phyloP scores from a whole-genome alignment of 2,888 invertebrate species.

The Watsonalla binaria region DNA sequence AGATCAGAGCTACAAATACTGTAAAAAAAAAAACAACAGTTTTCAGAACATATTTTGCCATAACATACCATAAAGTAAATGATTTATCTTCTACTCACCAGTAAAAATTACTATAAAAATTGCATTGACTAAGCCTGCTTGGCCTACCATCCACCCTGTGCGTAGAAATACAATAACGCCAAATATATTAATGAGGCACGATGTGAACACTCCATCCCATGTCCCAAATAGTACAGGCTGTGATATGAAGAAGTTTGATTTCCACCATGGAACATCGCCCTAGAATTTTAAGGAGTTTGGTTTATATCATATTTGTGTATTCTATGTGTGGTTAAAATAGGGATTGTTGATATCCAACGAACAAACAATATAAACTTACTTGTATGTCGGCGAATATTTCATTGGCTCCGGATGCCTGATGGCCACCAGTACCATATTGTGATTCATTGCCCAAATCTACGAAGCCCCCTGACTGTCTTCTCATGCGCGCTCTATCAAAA shows the following conservation, averaged over 20 bases:
- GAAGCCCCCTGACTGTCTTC: conserved; percentile 85
- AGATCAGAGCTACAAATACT: conserved; percentile 93
- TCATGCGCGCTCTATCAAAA: conserved; percentile 73
- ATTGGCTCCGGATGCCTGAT: conserved; percentile 91
- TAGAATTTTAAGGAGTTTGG: conserved; percentile 39
- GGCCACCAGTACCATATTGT: conserved; percentile 88
- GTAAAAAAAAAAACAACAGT: conserved; percentile 42
- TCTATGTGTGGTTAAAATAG: too few species aligned
- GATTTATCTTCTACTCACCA: conserved; percentile 63
- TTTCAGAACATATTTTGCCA: neutral
- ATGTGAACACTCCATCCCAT: conserved; percentile 99
- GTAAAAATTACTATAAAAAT: conserved; percentile 89
- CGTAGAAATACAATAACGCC: conserved; percentile 98
- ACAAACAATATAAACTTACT: conserved; percentile 63
- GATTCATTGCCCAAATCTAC: conserved; percentile 87
- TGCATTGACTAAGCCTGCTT: conserved; percentile 90
- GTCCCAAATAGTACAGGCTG: conserved; percentile 97
- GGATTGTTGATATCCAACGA: too few species aligned
- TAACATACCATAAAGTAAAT: neutral
- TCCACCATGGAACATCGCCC: conserved; percentile 96
- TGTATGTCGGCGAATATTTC: conserved; percentile 95
- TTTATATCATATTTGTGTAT: neutral
- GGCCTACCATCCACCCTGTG: conserved; percentile 98
- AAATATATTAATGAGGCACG: conserved; percentile 97
- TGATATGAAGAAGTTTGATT: conserved; percentile 96